A percentile compares a stretch with the other conserved stretches of the same genome.
Evolutionary conservation across 2,888 invertebrate species (phyloP).

Genomic region (Sussaba pulchella): DNA sequence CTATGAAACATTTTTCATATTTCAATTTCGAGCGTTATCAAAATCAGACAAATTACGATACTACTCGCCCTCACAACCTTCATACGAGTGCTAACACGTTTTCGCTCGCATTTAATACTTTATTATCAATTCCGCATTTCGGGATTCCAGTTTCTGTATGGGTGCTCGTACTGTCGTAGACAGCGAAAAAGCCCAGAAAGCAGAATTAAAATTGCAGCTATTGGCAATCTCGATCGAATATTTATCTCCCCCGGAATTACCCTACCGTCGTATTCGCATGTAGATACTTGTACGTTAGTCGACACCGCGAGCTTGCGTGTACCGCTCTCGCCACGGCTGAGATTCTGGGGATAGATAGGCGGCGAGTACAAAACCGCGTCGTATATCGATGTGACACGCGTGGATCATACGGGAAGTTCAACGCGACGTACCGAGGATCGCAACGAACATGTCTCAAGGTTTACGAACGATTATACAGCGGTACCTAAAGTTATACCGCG

Average conservation of each 20-base stretch:
- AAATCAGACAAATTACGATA: no score
- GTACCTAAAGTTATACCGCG: slow-evolving; percentile 29
- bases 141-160: no score
- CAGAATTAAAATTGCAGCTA: neutral
- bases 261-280: slow-evolving; percentile 12
- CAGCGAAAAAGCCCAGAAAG: no score
- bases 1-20: no score
- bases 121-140: no score
- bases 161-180: no score
- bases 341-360: slow-evolving; percentile 51
- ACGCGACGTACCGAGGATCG: slow-evolving; percentile 16
- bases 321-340: slow-evolving; percentile 38
- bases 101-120: no score
- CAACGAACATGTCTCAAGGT: slow-evolving; percentile 24
- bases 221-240: neutral
- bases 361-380: slow-evolving; percentile 51
- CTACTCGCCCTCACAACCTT: no score
- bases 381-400: slow-evolving; percentile 58
- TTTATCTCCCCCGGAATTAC: neutral
- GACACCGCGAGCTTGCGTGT: slow-evolving; percentile 36
- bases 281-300: slow-evolving; percentile 44
- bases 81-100: no score
- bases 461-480: neutral
- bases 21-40: no score
- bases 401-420: slow-evolving; percentile 49